Percentiles rank a stretch among this genome's conserved stretches.
phyloP scores from a whole-genome alignment of 2,797 vertebrate genomes.

The Onychomys leucogaster region DNA sequence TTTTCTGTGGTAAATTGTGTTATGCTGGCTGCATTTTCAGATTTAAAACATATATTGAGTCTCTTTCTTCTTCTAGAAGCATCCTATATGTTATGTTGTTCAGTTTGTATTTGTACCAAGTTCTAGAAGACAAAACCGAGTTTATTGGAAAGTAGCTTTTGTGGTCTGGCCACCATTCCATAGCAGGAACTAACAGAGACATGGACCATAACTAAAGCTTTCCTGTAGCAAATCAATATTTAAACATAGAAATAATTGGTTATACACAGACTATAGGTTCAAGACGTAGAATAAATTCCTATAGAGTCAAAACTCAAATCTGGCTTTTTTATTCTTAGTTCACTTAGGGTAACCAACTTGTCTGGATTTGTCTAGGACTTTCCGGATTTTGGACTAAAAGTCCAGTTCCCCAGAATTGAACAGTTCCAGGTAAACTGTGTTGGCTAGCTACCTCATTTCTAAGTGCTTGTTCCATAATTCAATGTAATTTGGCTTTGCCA shows the following conservation, averaged over 20 bases:
- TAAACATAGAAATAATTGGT: neutral
- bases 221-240: neutral
- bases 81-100: neutral
- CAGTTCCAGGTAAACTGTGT: neutral
- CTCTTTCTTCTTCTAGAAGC: neutral
- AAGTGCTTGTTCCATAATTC: neutral
- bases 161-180: neutral
- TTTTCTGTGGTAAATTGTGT: neutral
- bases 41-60: neutral
- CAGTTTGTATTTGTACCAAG: neutral
- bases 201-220: neutral
- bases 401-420: neutral
- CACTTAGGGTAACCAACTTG: neutral
- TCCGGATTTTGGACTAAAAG: neutral
- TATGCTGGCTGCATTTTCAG: neutral
- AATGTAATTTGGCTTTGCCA: constrained; percentile 27
- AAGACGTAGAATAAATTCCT: neutral
- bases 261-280: neutral
- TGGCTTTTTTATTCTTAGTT: neutral
- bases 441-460: neutral
- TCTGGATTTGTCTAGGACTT: neutral
- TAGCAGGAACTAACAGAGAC: neutral
- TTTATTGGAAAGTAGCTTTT: neutral
- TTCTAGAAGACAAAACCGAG: neutral
- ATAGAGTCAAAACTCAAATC: neutral